Evolutionary conservation across 2,113 vertebrate species (phyloP).

Genomic region (Acanthisitta chloris): DNA sequence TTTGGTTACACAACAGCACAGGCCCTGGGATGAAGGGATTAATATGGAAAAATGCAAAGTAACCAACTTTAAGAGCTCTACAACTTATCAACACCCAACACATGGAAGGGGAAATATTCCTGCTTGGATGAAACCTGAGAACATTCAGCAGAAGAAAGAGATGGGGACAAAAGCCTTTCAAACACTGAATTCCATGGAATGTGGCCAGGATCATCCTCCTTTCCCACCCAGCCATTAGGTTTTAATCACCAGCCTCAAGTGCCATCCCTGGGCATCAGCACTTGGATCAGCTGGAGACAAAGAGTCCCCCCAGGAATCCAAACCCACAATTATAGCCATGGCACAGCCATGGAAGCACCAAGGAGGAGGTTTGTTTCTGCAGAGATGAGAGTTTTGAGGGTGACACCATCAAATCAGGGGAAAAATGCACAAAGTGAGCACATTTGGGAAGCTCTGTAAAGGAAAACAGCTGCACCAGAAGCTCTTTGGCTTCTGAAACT

Average conservation of each 20-base stretch:
- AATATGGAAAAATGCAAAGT: background rate
- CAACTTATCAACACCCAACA: background rate
- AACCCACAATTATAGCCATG: background rate
- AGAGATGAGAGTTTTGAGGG: background rate
- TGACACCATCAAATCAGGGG: background rate
- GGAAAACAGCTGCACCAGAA: background rate
- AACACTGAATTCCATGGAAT: accelerated
- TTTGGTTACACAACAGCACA: background rate
- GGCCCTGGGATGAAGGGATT: background rate
- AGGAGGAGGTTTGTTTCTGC: background rate
- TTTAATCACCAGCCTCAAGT: background rate
- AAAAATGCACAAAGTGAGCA: background rate
- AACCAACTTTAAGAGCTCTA: too few species aligned
- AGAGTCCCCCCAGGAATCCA: background rate
- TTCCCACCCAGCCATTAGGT: background rate
- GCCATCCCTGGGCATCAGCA: accelerated
- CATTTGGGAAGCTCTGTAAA: background rate
- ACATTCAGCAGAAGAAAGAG: background rate
- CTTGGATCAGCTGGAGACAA: background rate
- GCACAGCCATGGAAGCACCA: background rate
- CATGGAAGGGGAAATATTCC: background rate
- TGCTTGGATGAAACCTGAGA: background rate
- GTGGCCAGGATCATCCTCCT: background rate
- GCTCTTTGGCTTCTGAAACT: accelerated
- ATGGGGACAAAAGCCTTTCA: background rate